These are phyloP conservation scores for Drosophila burlai DNA, from an alignment of 1,140 invertebrate genomes.

Conservation along the genomic window DNA sequence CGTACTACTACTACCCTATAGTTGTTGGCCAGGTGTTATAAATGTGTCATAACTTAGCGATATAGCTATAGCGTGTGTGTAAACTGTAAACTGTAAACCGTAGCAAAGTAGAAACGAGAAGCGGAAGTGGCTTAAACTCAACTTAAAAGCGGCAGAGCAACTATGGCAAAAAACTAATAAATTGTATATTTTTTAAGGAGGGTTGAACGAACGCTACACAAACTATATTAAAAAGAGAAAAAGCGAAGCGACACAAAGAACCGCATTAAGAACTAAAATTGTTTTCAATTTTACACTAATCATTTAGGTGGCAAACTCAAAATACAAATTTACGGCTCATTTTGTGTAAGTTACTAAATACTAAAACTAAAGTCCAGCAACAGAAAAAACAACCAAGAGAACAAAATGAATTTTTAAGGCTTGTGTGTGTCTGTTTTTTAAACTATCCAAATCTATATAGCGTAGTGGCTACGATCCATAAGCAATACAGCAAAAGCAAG, in stretches of 20 bases:
- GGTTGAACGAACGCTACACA: constrained; percentile 26
- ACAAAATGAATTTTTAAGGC: constrained; percentile 32
- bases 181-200: constrained; percentile 61
- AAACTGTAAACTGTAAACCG: constrained; percentile 48
- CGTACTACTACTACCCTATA: constrained; percentile 33
- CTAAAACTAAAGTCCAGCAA: constrained; percentile 44
- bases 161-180: constrained; percentile 54
- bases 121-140: constrained; percentile 20
- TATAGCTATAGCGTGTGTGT: constrained; percentile 30
- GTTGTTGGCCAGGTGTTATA: constrained; percentile 45
- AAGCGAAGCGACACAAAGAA: constrained; percentile 35
- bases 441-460: constrained; percentile 35
- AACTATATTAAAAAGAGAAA: constrained; percentile 10
- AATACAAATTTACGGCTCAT: constrained; percentile 60
- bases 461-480: constrained; percentile 38
- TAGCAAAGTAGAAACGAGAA: constrained; percentile 29
- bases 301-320: constrained; percentile 40
- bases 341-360: constrained; percentile 49
- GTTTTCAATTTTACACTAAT: constrained; percentile 76
- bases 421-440: constrained; percentile 40
- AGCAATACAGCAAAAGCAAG: constrained; percentile 49
- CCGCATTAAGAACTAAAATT: constrained; percentile 59
- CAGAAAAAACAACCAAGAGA: constrained; percentile 28
- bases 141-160: constrained; percentile 52
- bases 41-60: constrained; percentile 50